Evolutionary conservation across 2,797 vertebrate species (phyloP).

Genomic region (Pelobates cultripes): DNA sequence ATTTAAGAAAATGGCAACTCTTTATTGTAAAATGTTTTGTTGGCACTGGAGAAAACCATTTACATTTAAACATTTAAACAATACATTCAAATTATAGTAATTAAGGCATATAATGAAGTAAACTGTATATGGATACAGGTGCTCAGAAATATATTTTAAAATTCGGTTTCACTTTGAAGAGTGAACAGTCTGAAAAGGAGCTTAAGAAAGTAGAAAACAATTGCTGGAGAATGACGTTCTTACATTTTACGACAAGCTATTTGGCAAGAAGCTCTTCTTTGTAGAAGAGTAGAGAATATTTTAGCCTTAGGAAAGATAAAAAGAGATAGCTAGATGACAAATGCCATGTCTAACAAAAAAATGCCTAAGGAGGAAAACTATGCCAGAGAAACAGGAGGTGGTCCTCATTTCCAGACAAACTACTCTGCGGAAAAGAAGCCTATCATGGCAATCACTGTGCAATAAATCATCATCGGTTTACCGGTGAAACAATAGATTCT

Average conservation of each 20-base stretch:
- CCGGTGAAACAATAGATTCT: constrained; percentile 24
- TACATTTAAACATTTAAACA: too few species aligned
- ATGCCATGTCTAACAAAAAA: constrained; percentile 38
- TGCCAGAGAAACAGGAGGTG: constrained; percentile 43
- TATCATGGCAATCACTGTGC: constrained; percentile 21
- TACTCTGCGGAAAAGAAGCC: constrained; percentile 20
- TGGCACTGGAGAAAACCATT: too few species aligned
- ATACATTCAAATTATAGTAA: too few species aligned
- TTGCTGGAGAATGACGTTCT: constrained; percentile 30
- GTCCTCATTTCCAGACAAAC: constrained; percentile 22
- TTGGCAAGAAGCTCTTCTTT: constrained; percentile 40
- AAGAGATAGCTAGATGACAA: constrained; percentile 44
- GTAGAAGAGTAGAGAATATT: constrained; percentile 30
- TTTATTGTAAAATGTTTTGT: too few species aligned
- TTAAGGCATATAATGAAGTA: too few species aligned
- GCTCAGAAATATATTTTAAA: neutral
- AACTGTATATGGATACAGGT: neutral
- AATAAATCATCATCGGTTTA: constrained; percentile 35
- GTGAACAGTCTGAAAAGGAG: neutral
- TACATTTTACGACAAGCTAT: constrained; percentile 39
- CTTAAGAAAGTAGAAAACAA: constrained; percentile 5
- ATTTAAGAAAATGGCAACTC: too few species aligned
- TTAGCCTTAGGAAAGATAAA: constrained; percentile 41
- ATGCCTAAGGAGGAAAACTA: constrained; percentile 39
- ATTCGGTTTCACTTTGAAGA: neutral